Evolutionary conservation across 2,797 vertebrate genomes (phyloP).

Genomic region (Psittacula echo): DNA sequence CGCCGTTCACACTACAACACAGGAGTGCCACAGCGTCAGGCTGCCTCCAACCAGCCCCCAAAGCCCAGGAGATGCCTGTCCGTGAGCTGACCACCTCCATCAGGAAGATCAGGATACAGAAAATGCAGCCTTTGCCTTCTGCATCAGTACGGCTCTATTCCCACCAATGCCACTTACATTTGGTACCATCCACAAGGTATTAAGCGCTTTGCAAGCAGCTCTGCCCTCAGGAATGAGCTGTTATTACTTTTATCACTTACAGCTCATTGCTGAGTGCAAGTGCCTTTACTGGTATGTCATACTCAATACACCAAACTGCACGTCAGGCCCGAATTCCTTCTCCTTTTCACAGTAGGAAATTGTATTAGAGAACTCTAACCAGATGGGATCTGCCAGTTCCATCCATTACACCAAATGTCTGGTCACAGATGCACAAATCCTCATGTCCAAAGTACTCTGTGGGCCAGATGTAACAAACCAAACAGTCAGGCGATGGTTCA

Average conservation of each 20-base stretch:
- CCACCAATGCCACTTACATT: rapidly evolving
- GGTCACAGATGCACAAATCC: not conserved
- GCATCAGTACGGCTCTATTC: rapidly evolving
- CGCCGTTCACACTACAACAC: slow-evolving; percentile 89
- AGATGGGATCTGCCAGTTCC: not conserved
- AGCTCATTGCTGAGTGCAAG: rapidly evolving
- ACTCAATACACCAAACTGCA: not conserved
- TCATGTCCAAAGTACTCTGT: not conserved
- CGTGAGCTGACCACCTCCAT: rapidly evolving
- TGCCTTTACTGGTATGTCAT: not conserved
- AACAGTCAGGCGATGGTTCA: rapidly evolving
- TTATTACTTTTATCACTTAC: not conserved
- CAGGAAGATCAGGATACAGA: rapidly evolving
- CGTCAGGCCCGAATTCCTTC: not conserved
- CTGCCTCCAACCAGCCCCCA: rapidly evolving
- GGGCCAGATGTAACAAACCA: not conserved
- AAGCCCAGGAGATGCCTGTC: rapidly evolving
- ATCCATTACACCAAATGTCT: not conserved
- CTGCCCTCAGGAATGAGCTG: not conserved
- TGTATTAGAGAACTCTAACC: not conserved
- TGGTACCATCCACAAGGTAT: rapidly evolving
- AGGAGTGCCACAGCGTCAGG: not conserved
- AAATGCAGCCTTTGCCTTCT: not conserved
- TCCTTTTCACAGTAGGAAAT: not conserved
- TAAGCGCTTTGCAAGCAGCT: not conserved